Base-by-base conservation (phyloP, 2,888 invertebrate species). In the Hydraecia micacea region DNA sequence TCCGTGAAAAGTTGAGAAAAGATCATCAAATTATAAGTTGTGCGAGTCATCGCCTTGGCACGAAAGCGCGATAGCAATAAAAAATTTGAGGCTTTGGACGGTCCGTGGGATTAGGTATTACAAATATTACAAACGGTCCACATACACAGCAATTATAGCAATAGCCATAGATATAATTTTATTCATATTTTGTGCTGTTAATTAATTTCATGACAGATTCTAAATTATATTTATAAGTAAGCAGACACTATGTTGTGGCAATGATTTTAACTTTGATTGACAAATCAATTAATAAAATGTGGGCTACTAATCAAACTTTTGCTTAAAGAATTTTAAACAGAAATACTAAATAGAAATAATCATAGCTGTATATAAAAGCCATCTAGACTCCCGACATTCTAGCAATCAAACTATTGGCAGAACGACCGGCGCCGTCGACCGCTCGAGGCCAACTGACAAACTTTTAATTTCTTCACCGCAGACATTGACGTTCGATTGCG, bases 401-500 rank as follows among this genome's bases (percentile, higher is more conserved):
- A 89, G 89, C 89, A 92, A 92, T 91, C 89, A 91, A 93, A 92
- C 91, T 93, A 92, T 87, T 89, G 79, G 80, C 80, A 81, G 85
- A 88, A 87, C 92, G 92, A 94, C 95, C 94, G 94, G 91, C 93
- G 92, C 86, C 94, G 93, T 89, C 93, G 93, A 93, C 88, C 91
- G 95, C 96, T 92, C 92, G 92, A 85, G 94, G 95, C 94, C 85
- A 91, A 95, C 94, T 95, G 95, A 93, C 93, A 93, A 96, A 96
- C 95, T 96, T 96, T 96, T 96, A 95, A 96, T 96, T 95, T 94
- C 95, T 94, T 95, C 93, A 91, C 92, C 93, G 91, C 95, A 95
- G 95, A 94, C 94, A 95, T 95, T 95, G 95, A 95, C 94, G 93
- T 93, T 92, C 95, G 92, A 93, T 94, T 93, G 93, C 95, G 94